Evolutionary conservation across 30 jellyfish, hydroid and myxozoan species (phyloP), one percentile per base, ranked within the genome.

Genomic region (Nemopilema nomurai): DNA sequence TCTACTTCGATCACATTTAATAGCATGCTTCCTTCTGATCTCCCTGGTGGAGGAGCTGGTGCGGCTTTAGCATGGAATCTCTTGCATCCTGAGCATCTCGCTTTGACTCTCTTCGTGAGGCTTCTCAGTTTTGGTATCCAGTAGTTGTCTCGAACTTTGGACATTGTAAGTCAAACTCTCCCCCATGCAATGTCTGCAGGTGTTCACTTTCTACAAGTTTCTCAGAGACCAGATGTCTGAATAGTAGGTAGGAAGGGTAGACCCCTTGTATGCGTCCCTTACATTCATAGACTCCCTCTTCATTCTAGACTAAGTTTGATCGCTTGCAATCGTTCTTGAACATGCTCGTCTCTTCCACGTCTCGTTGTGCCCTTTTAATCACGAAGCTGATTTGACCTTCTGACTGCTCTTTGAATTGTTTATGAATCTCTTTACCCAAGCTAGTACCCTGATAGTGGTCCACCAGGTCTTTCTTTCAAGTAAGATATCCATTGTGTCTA

Each of bases 1-100:
- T 79, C 92, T 51, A 79, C 77, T 26, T 89, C 92, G 20, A 71
- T 71, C 28, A 88, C 76, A 78, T 88, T 80, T 71, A 80, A 79
- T 28, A 92, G 90, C 50, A 78, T 79, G 24, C 20, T 26, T 57
- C 92, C 92, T 62, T 70, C 84, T 19, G 89, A 71, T 66, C 92
- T 72, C 20, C 89, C 84, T 3, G 87, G 76, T 53, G 26, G 18
- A 69, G 96, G 96, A 21, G 49, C 20, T 9, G 22, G 31, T 69
- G 7, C 32, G 18, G 96, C 89, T 52, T n/a, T 52, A 1, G 69
- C 80, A 50, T 51, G 67, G 41, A 71, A 83, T 23, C 80, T 57
- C 41, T 70, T 83, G 80, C 87, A 83, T 9, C 64, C 69, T 26
- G 70, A 21, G 65, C 92, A 70, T 3, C 41, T 71, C 0, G 22